Conservation (phyloP, 2,113 vertebrate genomes). For the Thalassarche chlororhynchos region DNA sequence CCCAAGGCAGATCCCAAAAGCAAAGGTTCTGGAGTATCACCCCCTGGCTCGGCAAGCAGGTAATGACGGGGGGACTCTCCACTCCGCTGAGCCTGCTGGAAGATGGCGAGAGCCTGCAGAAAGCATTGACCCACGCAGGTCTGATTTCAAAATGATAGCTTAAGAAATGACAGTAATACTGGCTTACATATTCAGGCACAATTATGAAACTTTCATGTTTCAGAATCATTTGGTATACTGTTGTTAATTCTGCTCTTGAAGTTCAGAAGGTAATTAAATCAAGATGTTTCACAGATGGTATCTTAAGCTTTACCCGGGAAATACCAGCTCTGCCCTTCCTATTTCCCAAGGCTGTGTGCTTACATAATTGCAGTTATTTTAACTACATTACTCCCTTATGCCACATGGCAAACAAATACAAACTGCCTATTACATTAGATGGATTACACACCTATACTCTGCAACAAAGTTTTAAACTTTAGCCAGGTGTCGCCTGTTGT, state of each 20-base stretch:
- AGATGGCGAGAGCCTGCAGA: neutral
- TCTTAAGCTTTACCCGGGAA: constrained; percentile 28
- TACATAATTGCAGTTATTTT: constrained; percentile 22
- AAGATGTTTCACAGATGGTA: neutral
- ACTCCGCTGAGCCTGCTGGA: neutral
- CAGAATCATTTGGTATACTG: constrained; percentile 26
- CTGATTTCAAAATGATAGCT: neutral
- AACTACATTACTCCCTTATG: neutral
- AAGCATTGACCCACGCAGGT: neutral
- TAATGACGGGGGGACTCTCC: rapidly evolving
- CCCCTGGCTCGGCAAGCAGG: neutral
- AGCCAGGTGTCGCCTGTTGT: neutral
- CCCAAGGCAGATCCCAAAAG: neutral
- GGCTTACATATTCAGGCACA: neutral
- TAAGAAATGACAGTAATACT: neutral
- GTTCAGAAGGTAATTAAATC: constrained; percentile 21
- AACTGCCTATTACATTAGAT: neutral
- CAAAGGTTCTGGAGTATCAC: neutral
- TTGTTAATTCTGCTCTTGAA: constrained; percentile 32
- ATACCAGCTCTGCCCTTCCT: constrained; percentile 36
- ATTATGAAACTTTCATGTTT: constrained; percentile 37
- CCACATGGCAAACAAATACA: constrained; percentile 3
- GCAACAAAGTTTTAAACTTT: neutral
- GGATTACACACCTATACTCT: neutral
- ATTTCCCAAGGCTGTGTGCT: constrained; percentile 14